phyloP scores from a whole-genome alignment of 1,140 invertebrate species.

The Hetaerina americana region DNA sequence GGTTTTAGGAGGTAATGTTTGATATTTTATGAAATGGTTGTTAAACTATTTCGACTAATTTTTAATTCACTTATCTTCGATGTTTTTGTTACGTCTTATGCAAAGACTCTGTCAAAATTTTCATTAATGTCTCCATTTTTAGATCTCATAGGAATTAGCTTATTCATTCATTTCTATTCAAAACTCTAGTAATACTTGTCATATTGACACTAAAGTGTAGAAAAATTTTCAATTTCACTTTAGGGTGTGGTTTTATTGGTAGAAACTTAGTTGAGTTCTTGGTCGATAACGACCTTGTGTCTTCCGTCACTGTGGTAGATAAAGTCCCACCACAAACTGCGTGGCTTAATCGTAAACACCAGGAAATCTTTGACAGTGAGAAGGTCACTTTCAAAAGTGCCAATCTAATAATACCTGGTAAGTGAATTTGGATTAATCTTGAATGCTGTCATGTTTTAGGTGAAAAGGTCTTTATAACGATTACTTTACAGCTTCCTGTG shows the following conservation, averaged over 20 bases:
- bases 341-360: conserved; percentile 66
- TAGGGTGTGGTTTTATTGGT: conserved; percentile 86
- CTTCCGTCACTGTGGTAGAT: conserved; percentile 66
- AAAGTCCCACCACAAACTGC: conserved; percentile 86
- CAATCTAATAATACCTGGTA: conserved; percentile 80
- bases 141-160: too few species aligned
- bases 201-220: too few species aligned
- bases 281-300: conserved; percentile 60
- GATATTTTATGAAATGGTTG: neutral
- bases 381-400: conserved; percentile 80
- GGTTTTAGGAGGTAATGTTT: conserved; percentile 14
- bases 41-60: neutral
- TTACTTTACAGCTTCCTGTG: conserved; percentile 49
- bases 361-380: conserved; percentile 52
- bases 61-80: too few species aligned
- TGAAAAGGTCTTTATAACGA: conserved; percentile 4
- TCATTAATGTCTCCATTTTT: too few species aligned
- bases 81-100: too few species aligned
- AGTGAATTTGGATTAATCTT: conserved; percentile 16
- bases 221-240: too few species aligned
- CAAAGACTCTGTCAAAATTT: too few species aligned
- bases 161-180: too few species aligned
- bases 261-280: conserved; percentile 74
- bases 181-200: too few species aligned
- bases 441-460: conserved; percentile 1